Evolutionary conservation across 2,797 vertebrate species (phyloP).

Genomic region (Lindbergichthys nudifrons): DNA sequence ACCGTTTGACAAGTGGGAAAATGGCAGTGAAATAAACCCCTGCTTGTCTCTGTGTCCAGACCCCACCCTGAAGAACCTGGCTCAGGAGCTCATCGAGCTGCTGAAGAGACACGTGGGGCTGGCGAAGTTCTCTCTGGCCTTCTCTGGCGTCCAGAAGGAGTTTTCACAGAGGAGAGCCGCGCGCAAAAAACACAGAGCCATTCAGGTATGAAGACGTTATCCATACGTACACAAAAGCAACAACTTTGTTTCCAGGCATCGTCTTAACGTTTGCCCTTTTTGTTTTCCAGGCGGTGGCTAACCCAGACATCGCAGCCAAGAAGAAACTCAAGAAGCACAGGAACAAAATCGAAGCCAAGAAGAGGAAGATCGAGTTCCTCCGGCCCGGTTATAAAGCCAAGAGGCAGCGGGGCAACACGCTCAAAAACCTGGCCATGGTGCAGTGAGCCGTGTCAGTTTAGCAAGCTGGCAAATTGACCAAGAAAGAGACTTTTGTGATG

Average conservation of each 20-base stretch:
- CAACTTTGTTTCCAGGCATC: fast-evolving
- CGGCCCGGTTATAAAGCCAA: constrained; percentile 92
- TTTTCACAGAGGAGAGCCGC: constrained; percentile 87
- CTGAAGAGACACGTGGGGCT: constrained; percentile 93
- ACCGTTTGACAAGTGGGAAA: neutral
- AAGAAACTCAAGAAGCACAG: constrained; percentile 96
- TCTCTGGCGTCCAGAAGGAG: constrained; percentile 92
- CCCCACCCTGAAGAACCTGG: constrained; percentile 93
- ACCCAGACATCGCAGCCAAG: constrained; percentile 95
- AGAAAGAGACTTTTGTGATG: neutral
- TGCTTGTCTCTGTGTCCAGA: constrained; percentile 76
- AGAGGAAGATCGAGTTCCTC: constrained; percentile 93
- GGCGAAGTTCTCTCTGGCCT: constrained; percentile 91
- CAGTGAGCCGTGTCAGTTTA: constrained; percentile 75
- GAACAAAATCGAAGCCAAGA: constrained; percentile 94
- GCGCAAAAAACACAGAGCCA: constrained; percentile 91
- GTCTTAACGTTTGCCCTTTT: neutral
- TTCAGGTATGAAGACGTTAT: constrained; percentile 85
- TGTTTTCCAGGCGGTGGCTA: constrained; percentile 88
- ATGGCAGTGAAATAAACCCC: neutral
- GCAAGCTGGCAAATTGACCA: neutral
- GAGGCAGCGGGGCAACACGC: constrained; percentile 84
- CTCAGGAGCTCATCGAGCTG: constrained; percentile 96
- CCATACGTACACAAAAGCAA: fast-evolving
- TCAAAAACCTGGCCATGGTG: constrained; percentile 93